phyloP scores from a whole-genome alignment of 2,888 invertebrate genomes.

The Microplitis deprimator region DNA sequence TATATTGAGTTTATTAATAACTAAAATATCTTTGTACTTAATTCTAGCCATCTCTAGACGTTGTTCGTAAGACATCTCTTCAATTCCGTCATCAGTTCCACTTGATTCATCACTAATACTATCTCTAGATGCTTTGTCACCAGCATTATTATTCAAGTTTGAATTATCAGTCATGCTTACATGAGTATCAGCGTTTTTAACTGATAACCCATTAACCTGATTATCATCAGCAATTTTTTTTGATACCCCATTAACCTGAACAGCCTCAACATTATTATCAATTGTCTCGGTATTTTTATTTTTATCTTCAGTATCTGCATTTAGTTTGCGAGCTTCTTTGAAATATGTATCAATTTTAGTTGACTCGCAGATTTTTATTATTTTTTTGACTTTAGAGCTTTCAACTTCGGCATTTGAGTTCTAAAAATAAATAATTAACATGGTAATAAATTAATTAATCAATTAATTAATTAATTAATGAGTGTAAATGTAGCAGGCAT shows the following conservation, averaged over 20 bases:
- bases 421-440: neutral
- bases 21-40: neutral
- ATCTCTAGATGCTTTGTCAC: neutral
- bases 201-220: conserved; percentile 1
- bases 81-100: neutral
- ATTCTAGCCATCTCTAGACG: neutral
- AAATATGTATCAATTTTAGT: neutral
- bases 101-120: neutral
- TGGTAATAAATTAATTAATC: no score
- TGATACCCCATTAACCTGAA: neutral
- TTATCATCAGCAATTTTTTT: neutral
- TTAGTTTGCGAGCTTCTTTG: neutral
- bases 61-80: neutral
- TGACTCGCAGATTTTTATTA: neutral
- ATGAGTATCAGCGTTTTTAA: neutral
- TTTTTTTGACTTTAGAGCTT: neutral
- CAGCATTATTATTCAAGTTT: neutral
- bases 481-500: no score
- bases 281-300: neutral
- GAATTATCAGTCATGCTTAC: neutral
- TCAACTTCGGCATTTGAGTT: neutral
- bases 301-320: neutral
- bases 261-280: neutral
- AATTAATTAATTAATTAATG: no score
- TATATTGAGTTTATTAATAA: neutral